Base-by-base conservation (phyloP, 2,888 invertebrate species). In the Drosophila siamana region DNA sequence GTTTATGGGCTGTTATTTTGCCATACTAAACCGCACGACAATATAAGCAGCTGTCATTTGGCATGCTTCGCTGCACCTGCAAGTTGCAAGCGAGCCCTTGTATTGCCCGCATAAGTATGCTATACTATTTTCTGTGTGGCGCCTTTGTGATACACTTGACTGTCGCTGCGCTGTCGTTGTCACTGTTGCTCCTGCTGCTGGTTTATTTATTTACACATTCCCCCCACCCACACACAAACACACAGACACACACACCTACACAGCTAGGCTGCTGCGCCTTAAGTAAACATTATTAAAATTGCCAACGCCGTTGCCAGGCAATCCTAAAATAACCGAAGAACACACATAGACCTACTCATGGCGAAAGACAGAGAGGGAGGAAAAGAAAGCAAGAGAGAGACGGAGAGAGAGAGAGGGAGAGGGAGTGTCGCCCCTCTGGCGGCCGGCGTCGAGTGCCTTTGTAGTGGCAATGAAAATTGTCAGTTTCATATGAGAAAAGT, bases 271-370 rank as follows among this genome's bases (percentile, higher is more conserved):
- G 74, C 74, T 78, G 65, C 56, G 88, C 73, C 80, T 88, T 88
- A 77, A 88, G 88, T 86, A 86, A 88, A 86, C 88, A 86, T 88
- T 86, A 86, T 86, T 86, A 86, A 86, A 88, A 86, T 86, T 88
- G 76, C 80, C 87, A 77, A 64, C 84, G 73, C 70, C 74, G 79
- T 80, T 78, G 82, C 87, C 70, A 69, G 76, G 85, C 78, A 83
- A 81, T 83, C 76, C 87, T 74, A 81, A 84, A 84, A 84, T 84
- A 84, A 78, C 86, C 76, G 60, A 85, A 69, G 69, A 65, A 40
- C 69, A 30, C 48, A 81, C 63, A 57, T 50, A 69, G 41, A 54
- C 28, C 52, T 28, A 52, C 8, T 46, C 40, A 28, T 47, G 15
- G 59, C 9, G 16, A 19, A 19, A 1, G 19, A 50, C 40, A 44